A percentile compares a stretch with the other conserved stretches of the same genome.
phyloP scores from a whole-genome alignment of 1,140 invertebrate genomes.

The Heterodera schachtii region DNA sequence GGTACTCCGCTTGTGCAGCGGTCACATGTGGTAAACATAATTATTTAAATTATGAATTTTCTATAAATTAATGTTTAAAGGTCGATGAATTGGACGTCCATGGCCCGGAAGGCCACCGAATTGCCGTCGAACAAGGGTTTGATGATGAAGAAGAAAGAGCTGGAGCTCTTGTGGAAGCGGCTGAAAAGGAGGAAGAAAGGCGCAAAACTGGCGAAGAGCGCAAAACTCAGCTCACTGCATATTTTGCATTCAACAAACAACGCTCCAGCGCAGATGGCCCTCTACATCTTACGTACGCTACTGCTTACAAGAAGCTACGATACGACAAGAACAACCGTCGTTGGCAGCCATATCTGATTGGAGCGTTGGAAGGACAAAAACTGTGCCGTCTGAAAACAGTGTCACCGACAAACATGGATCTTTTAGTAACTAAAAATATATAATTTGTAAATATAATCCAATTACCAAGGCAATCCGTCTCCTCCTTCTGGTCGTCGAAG shows the following conservation, averaged over 20 bases:
- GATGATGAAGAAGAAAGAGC: not conserved
- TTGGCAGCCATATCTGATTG: not conserved
- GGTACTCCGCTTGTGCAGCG: not conserved
- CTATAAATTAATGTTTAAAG: not conserved
- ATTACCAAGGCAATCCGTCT: not conserved
- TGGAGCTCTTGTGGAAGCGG: not conserved
- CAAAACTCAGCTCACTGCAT: not conserved
- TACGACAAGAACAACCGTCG: not conserved
- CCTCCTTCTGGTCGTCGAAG: not conserved
- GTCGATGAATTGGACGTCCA: constrained; percentile 2
- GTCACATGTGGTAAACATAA: not conserved
- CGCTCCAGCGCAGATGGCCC: not conserved
- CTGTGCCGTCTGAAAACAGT: not conserved
- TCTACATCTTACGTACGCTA: not conserved
- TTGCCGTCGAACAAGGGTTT: not conserved
- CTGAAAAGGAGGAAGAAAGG: not conserved
- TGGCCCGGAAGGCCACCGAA: not conserved
- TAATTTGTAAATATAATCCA: not conserved
- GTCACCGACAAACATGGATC: not conserved
- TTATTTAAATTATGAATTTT: too few species aligned
- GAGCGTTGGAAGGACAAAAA: not conserved
- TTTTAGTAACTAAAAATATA: not conserved
- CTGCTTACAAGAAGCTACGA: not conserved
- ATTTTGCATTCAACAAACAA: not conserved
- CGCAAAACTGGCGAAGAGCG: not conserved